A percentile compares a stretch with the other conserved stretches of the same genome.
Conservation (phyloP, 2,888 invertebrate species). For the Oeneis ivallda region DNA sequence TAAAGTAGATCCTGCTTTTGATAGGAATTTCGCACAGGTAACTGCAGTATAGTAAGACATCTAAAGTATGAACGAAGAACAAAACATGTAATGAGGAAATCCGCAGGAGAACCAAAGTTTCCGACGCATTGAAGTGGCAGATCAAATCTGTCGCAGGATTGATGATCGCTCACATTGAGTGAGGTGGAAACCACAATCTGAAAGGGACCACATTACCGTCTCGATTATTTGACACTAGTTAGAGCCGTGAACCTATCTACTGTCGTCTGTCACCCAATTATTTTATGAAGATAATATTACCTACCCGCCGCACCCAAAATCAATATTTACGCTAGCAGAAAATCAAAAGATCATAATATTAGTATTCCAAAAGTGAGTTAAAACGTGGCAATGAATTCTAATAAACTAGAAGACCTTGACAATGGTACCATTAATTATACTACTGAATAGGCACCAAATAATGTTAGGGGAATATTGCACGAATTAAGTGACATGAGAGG, state of each 20-base stretch:
- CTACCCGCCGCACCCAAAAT: background rate
- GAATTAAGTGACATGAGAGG: background rate
- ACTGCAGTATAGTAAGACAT: background rate
- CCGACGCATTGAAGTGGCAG: slow-evolving; percentile 18
- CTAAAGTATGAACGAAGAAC: background rate
- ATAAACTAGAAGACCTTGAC: slow-evolving; percentile 73
- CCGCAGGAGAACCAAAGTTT: slow-evolving; percentile 12
- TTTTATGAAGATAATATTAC: background rate
- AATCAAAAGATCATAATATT: slow-evolving; percentile 58
- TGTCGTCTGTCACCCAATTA: background rate
- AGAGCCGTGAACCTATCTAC: background rate
- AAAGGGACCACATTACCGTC: background rate
- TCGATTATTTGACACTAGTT: background rate
- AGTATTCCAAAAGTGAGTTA: slow-evolving; percentile 67
- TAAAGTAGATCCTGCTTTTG: too few species aligned
- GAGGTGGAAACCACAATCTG: slow-evolving; percentile 14
- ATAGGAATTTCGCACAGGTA: too few species aligned
- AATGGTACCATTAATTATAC: slow-evolving; percentile 71
- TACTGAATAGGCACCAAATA: slow-evolving; percentile 55
- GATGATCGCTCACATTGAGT: slow-evolving; percentile 11
- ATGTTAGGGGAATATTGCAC: slow-evolving; percentile 3
- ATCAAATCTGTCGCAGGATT: slow-evolving; percentile 16
- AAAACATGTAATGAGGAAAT: slow-evolving; percentile 17
- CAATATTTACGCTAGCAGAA: slow-evolving; percentile 45
- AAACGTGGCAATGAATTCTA: slow-evolving; percentile 70